phyloP scores from a whole-genome alignment of 2,113 vertebrate species.

The Callopanchax toddi region DNA sequence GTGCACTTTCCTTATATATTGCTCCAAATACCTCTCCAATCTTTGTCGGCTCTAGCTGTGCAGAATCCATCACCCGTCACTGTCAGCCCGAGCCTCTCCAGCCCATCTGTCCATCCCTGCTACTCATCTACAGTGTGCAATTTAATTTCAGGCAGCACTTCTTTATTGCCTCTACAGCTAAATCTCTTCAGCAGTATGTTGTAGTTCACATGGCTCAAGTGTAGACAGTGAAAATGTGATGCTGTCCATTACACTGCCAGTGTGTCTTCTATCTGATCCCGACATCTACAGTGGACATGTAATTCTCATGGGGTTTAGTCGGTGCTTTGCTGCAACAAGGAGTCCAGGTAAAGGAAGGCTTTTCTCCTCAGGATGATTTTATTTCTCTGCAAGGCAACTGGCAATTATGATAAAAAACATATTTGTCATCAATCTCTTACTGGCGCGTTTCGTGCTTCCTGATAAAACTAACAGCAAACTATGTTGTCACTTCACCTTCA shows the following conservation, averaged over 20 bases:
- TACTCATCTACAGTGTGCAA: constrained; percentile 31
- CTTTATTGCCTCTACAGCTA: constrained; percentile 18
- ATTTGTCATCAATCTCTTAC: too few relatives aligned
- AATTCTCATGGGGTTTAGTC: background rate
- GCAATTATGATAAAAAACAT: background rate
- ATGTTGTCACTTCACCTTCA: too few relatives aligned
- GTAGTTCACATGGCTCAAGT: constrained; percentile 27
- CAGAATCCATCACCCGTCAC: constrained; percentile 52
- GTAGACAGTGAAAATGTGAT: constrained; percentile 13
- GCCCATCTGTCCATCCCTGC: constrained; percentile 27
- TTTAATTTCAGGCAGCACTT: constrained; percentile 42
- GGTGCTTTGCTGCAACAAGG: background rate
- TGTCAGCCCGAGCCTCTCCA: constrained; percentile 44
- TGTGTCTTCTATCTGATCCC: background rate
- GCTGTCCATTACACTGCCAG: constrained; percentile 18
- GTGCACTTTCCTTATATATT: constrained; percentile 63
- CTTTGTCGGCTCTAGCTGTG: constrained; percentile 37
- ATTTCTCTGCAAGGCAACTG: too few relatives aligned
- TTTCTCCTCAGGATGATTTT: too few relatives aligned
- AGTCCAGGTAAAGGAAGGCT: background rate
- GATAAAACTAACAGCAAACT: too few relatives aligned
- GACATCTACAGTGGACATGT: background rate
- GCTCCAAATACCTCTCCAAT: constrained; percentile 50
- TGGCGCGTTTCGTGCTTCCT: too few relatives aligned
- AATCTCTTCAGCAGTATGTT: constrained; percentile 32